Evolutionary conservation across 2,888 invertebrate genomes (phyloP), one percentile per base, ranked within the genome.

Genomic region (Ophioninae sp.): DNA sequence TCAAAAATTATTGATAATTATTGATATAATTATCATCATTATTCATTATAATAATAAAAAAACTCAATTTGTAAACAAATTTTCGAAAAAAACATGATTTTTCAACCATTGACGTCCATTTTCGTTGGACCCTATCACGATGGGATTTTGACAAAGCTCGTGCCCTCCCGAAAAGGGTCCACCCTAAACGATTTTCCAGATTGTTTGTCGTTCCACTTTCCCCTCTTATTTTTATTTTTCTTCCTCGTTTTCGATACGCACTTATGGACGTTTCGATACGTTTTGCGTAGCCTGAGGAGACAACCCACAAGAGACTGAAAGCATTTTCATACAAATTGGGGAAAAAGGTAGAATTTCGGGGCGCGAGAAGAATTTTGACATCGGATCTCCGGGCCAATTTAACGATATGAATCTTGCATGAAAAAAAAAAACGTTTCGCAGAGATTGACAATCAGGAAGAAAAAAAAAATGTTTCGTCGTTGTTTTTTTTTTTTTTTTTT

Each of bases 351-450:
- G 51, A 51, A 17, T 51, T 51, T 51, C 17, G 30, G 30, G 2
- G 7, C 39, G 22, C 39, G n/a, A 59, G 23, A 63, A 22, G 63
- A 51, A 51, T 17, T 51, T 51, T 51, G 56, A 13, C 39, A 59
- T 72, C 59, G 39, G 20, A 20, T n/a, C 39, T 72, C 56, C 22
- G 56, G 71, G 39, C 20, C 73, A 73, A 63, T 73, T 73, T 23
- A 44, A 9, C 41, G 72, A 77, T 77, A 81, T 63, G 56, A 81
- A 81, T 81, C 30, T 73, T 68, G 39, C 73, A 63, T 73, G 61
- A 73, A 77, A 65, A 67, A 30, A 30, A 30, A 30, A 41, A 67
- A 10, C 44, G 44, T 41, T 51, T 37, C 64, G 56, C 13, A 41
- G n/a, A 77, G 56, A 77, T 78, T 64, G 69, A 69, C 64, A 69